Conservation (phyloP, 2,113 vertebrate species). For the Gnathonemus longibarbis region DNA sequence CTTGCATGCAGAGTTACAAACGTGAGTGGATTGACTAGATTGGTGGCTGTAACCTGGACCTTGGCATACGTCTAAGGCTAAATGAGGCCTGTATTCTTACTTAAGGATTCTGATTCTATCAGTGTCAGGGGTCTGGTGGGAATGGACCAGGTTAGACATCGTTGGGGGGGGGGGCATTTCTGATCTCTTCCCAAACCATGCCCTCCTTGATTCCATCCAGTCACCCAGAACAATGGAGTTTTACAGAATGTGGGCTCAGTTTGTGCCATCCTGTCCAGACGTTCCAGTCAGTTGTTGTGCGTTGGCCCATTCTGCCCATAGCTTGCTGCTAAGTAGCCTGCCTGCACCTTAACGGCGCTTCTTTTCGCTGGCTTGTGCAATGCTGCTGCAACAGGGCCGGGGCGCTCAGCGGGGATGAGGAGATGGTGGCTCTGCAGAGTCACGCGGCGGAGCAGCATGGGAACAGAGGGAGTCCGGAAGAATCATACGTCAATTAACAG, state of each 20-base stretch:
- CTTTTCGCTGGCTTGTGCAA: neutral
- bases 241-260: neutral
- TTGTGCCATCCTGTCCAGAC: neutral
- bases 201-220: constrained; percentile 43
- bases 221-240: constrained; percentile 40
- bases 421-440: neutral
- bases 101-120: constrained; percentile 35
- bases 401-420: neutral
- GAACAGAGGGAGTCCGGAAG: neutral
- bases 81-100: constrained; percentile 38
- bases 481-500: constrained; percentile 16
- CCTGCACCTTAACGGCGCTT: neutral
- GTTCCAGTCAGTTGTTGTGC: neutral
- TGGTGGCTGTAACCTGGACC: constrained; percentile 32
- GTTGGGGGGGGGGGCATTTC: constrained; percentile 40
- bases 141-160: constrained; percentile 49
- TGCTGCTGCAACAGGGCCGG: neutral
- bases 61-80: constrained; percentile 3
- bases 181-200: constrained; percentile 52
- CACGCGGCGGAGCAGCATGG: neutral
- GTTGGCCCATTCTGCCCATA: neutral
- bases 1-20: neutral
- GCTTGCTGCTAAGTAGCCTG: neutral
- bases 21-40: neutral
- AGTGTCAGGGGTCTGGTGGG: constrained; percentile 40